Evolutionary conservation across 1,140 invertebrate genomes (phyloP), one percentile per base, ranked within the genome.

Genomic region (Carposina sasakii): DNA sequence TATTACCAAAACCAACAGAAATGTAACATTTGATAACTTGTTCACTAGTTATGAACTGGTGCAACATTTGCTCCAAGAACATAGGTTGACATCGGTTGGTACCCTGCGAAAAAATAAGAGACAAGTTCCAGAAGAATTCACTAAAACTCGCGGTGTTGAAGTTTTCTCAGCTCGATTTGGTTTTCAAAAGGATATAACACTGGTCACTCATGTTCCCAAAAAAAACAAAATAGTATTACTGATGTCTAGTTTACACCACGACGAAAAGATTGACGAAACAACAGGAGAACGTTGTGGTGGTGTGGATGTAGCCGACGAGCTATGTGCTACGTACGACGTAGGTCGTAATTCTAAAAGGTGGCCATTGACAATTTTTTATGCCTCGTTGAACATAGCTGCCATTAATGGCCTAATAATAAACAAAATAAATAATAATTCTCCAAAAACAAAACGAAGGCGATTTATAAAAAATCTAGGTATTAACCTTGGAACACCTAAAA

Each of bases 31-130:
- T 20, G 52, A 57, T 20, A 58, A 58, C 43, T 54, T 37, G 31
- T 62, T 57, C 34, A 41, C 58, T 44, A 49, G 55, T 54, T 26
- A 68, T 57, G 44, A 60, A 62, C 41, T 58, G 13, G 62, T 76
- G 5, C n/a, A 67, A 16, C 41, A 70, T 43, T 51, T 85, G 4
- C 37, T 39, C 1, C 60, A 55, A 41, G 52, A 50, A 57, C 26
- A 52, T 52, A 22, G 44, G 48, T 48, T 52, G 28, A 76, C 76
- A 28, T 60, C 76, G 36, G 59, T 85, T 12, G 85, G 82, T 13
- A 86, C 84, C 12, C 39, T 87, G 28, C 66, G 60, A 48, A 85
- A 79, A 69, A 85, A 85, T 47, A 85, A 85, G 68, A 60, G 33
- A 50, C 60, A 85, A 56, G 70, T 85, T 43, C 77, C 76, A 13